Evolutionary conservation across 2,797 vertebrate species (phyloP).

Genomic region (Heliangelus exortis): DNA sequence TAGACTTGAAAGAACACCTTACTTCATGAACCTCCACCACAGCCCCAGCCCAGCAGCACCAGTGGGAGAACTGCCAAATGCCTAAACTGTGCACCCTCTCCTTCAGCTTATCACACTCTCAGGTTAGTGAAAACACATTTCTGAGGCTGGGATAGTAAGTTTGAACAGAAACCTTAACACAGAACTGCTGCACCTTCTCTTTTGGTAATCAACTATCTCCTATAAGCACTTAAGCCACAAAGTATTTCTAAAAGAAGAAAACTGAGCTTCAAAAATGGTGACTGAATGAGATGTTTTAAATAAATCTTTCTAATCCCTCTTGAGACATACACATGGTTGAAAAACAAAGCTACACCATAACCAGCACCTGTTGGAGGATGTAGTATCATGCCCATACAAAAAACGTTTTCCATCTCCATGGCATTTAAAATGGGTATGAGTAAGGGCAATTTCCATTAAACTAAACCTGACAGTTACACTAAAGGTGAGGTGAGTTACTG

Average conservation of each 20-base stretch:
- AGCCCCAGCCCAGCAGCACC: conserved; percentile 34
- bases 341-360: background rate
- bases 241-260: conserved; percentile 44
- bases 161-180: conserved; percentile 66
- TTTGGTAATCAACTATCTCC: conserved; percentile 41
- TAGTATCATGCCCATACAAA: background rate
- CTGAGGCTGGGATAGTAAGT: conserved; percentile 62
- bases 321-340: background rate
- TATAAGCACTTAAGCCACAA: conserved; percentile 12
- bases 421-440: background rate
- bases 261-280: conserved; percentile 9
- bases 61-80: conserved; percentile 55
- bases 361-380: background rate
- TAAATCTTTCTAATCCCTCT: background rate
- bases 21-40: conserved; percentile 41
- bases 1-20: conserved; percentile 57
- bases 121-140: conserved; percentile 76
- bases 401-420: background rate
- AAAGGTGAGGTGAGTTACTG: background rate
- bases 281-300: conserved; percentile 57
- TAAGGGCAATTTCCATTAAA: background rate
- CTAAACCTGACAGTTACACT: background rate
- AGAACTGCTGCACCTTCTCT: conserved; percentile 58
- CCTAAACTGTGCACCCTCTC: conserved; percentile 33
- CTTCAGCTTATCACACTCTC: conserved; percentile 63